These are phyloP conservation scores for Callyntrura sp. DNA, from an alignment of 2,888 invertebrate genomes.

Conservation along the genomic window DNA sequence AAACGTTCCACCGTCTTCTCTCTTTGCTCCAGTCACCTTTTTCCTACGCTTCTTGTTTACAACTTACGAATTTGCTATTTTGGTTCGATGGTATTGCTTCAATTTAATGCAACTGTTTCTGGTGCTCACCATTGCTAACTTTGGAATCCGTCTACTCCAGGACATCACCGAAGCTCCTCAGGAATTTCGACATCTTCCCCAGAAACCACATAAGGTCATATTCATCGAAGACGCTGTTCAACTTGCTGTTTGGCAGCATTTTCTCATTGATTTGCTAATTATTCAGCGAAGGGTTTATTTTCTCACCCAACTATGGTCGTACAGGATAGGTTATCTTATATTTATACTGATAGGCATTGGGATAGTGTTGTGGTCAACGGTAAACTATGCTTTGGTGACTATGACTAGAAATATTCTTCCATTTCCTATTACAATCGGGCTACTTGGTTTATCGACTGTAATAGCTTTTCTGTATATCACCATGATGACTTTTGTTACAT, in stretches of 20 bases:
- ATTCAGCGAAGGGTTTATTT: constrained; percentile 48
- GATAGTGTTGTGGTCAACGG: constrained; percentile 15
- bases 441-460: neutral
- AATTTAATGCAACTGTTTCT: constrained; percentile 6
- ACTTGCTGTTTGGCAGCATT: neutral
- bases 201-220: neutral
- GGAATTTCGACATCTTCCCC: constrained; percentile 13
- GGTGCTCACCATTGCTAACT: constrained; percentile 32
- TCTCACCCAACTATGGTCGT: constrained; percentile 36
- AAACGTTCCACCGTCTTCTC: neutral
- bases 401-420: neutral
- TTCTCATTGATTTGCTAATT: neutral
- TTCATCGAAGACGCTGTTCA: neutral
- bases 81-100: constrained; percentile 24
- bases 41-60: neutral
- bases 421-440: too few species aligned
- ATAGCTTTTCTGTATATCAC: neutral
- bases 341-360: constrained; percentile 24
- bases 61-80: neutral
- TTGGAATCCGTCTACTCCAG: neutral
- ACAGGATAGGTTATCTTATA: neutral
- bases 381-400: constrained; percentile 19
- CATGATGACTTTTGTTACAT: constrained; percentile 9
- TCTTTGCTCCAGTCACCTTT: neutral
- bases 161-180: neutral